Base-by-base conservation (phyloP, 2,797 vertebrate species). In the Paedocypris micromegethes region DNA sequence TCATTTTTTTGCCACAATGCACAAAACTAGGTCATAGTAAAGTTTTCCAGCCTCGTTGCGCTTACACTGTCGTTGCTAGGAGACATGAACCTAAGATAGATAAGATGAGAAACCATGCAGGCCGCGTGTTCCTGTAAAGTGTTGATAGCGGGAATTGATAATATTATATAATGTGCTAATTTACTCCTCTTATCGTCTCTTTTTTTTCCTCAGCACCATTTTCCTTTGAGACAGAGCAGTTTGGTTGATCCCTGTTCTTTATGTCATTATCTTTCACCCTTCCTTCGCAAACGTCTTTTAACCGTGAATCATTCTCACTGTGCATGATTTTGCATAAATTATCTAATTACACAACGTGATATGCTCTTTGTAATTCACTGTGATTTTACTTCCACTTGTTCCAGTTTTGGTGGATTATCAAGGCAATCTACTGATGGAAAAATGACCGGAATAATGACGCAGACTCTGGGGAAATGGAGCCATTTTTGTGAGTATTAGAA, bases 41-140 rank as follows among this genome's bases (percentile, higher is more conserved):
- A 69, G 23, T 23, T 23, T 23, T 23, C 23, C 23, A 23, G 23
- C 52, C 53, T 56, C 52, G 64, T 71, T 72, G 67, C 61, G 44
- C 56, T 58, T 64, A 72, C 56, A 46, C 52, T 49, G 59, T 54
- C 55, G 78, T 79, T 79, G 78, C 78, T 79, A 79, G 75, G 78
- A 75, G 66, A 79, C 78, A 69, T 77, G 66, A 79, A 77, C 78
- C 71, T 74, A 73, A 75, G 67, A 71, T 69, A 72, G 72, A 59
- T 66, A 68, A 74, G 66, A 64, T 68, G 67, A 71, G 44, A 62
- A 65, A 66, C 47, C 4, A 55, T 57, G 62, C 72, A 73, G 74
- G 65, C 50, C 72, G 66, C 46, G 74, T 58, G 72, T 76, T 74
- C 77, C 74, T 66, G 58, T 64, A 64, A 68, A 52, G 58, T 71